phyloP scores from a whole-genome alignment of 2,888 invertebrate species.

The Kuschelorhynchus macadamiae region DNA sequence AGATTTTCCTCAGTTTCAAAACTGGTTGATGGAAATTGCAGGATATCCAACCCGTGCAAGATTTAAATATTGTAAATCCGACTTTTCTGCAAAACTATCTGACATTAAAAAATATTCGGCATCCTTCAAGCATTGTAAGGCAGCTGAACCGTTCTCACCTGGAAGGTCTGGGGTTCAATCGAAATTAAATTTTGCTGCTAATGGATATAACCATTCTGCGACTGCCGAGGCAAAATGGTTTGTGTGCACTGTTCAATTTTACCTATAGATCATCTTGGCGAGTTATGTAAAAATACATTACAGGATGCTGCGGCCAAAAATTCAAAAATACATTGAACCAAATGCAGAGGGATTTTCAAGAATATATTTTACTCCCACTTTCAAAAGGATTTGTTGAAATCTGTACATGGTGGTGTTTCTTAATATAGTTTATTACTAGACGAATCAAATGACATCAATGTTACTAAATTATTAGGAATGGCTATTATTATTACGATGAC shows the following conservation, averaged over 20 bases:
- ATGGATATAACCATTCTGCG: not conserved
- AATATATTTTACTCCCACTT: constrained; percentile 50
- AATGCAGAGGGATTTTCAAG: constrained; percentile 32
- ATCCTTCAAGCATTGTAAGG: not conserved
- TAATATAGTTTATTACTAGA: constrained; percentile 47
- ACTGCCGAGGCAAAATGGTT: not conserved
- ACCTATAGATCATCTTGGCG: constrained; percentile 14
- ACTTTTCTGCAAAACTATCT: too few species aligned
- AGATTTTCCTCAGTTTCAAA: too few species aligned
- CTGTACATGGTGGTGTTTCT: constrained; percentile 40
- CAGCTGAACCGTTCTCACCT: not conserved
- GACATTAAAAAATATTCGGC: too few species aligned
- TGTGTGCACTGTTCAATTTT: not conserved
- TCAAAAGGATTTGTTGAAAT: constrained; percentile 30
- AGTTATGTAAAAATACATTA: not conserved
- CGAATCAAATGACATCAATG: constrained; percentile 52
- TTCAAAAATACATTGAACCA: constrained; percentile 48
- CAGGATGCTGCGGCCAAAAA: constrained; percentile 3
- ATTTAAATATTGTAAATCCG: too few species aligned
- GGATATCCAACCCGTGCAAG: too few species aligned
- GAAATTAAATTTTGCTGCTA: not conserved
- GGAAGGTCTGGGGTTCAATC: not conserved
- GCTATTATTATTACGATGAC: constrained; percentile 50
- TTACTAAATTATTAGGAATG: constrained; percentile 48
- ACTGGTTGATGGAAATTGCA: too few species aligned